Conservation (phyloP, 2,113 vertebrate genomes). For the Pseudois nayaur region DNA sequence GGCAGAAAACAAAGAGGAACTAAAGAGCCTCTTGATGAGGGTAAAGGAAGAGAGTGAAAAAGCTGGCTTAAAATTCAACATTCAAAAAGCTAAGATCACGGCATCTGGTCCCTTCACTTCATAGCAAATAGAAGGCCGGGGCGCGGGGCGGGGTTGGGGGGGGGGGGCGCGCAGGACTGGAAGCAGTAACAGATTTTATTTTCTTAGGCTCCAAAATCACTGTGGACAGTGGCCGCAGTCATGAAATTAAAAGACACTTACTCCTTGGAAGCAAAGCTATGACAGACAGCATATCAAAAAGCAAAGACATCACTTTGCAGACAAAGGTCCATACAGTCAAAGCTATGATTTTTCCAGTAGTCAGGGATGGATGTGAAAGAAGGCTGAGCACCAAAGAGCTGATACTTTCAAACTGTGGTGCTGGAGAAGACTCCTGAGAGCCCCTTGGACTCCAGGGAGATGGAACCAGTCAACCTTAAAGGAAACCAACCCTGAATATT, state of each 20-base stretch:
- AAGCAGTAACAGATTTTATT: neutral
- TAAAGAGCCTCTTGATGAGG: neutral
- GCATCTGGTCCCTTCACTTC: neutral
- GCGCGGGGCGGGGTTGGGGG: accelerated
- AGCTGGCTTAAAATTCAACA: neutral
- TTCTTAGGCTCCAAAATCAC: neutral
- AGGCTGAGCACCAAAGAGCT: neutral
- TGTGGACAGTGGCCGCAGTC: neutral
- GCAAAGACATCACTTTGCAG: neutral
- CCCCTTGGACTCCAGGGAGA: neutral
- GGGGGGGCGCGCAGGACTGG: neutral
- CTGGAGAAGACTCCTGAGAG: neutral
- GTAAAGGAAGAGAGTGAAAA: neutral
- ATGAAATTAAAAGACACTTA: neutral
- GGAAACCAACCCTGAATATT: neutral
- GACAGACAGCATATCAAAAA: neutral
- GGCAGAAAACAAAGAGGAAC: neutral
- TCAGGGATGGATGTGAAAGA: neutral
- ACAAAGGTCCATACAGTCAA: neutral
- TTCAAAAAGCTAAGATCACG: neutral
- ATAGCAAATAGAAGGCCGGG: neutral
- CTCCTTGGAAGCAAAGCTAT: neutral
- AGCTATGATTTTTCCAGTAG: neutral
- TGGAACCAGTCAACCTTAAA: neutral
- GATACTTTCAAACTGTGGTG: neutral